Evolutionary conservation across 1,140 invertebrate species (phyloP).

Genomic region (Gerris buenoi): DNA sequence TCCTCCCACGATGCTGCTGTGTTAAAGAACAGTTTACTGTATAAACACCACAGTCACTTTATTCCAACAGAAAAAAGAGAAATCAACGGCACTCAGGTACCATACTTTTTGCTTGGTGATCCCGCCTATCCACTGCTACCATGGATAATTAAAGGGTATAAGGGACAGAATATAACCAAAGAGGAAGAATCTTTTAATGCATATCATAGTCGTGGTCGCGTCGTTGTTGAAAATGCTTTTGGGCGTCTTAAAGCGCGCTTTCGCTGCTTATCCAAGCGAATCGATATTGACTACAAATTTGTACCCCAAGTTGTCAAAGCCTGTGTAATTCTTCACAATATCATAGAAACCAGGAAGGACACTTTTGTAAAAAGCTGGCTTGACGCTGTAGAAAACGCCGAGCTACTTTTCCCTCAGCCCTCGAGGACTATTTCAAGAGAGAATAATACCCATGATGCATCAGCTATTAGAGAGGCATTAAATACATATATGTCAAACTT

Average conservation of each 20-base stretch:
- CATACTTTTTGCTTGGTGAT: not conserved
- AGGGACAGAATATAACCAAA: not conserved
- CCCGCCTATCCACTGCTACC: not conserved
- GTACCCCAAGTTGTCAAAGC: not conserved
- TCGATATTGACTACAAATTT: not conserved
- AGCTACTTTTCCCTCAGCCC: not conserved
- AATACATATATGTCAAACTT: too few species aligned
- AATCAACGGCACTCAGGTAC: not conserved
- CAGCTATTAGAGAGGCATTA: too few species aligned
- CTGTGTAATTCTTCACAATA: not conserved
- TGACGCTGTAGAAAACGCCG: not conserved
- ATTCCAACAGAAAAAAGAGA: not conserved
- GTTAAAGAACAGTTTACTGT: not conserved
- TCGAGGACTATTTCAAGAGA: too few species aligned
- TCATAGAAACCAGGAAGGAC: not conserved
- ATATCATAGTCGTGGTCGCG: not conserved
- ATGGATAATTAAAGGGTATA: not conserved
- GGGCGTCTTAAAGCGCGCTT: not conserved
- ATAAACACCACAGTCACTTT: not conserved
- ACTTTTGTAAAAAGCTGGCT: not conserved
- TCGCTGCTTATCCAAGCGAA: not conserved
- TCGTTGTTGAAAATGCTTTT: not conserved
- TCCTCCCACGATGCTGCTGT: not conserved
- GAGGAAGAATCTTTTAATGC: not conserved
- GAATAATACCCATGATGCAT: too few species aligned